A percentile compares a stretch with the other conserved stretches of the same genome.
These are phyloP conservation scores for Rynchops niger DNA, from an alignment of 2,113 vertebrate species.

Conservation along the genomic window DNA sequence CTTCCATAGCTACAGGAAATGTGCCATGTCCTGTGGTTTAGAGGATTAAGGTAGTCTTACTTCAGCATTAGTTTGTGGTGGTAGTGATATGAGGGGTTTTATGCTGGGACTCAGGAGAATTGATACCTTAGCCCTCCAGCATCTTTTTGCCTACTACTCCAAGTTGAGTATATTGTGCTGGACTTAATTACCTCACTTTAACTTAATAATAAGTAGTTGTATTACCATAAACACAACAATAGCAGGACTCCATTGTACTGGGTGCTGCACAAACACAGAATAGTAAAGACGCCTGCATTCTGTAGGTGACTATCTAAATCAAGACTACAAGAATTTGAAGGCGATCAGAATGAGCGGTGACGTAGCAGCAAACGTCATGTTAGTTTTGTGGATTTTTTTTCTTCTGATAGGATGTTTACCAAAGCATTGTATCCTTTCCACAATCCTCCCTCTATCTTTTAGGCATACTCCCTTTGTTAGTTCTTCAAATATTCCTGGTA, in stretches of 20 bases:
- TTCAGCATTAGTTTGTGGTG: neutral
- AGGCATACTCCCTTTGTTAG: neutral
- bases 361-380: neutral
- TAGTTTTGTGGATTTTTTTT: neutral
- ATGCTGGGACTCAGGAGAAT: neutral
- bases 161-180: neutral
- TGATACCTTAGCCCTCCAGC: neutral
- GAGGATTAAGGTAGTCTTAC: neutral
- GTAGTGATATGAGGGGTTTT: neutral
- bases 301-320: neutral
- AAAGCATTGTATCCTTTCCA: neutral
- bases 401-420: neutral
- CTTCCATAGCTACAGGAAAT: neutral
- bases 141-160: neutral
- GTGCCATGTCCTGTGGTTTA: neutral
- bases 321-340: neutral
- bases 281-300: neutral
- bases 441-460: neutral
- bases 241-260: neutral
- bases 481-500: neutral
- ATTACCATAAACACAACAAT: neutral
- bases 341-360: neutral
- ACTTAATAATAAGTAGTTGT: neutral
- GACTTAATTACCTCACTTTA: neutral
- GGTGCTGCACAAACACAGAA: neutral